Evolutionary conservation across 2,797 vertebrate species (phyloP).

Genomic region (Dryobates pubescens): DNA sequence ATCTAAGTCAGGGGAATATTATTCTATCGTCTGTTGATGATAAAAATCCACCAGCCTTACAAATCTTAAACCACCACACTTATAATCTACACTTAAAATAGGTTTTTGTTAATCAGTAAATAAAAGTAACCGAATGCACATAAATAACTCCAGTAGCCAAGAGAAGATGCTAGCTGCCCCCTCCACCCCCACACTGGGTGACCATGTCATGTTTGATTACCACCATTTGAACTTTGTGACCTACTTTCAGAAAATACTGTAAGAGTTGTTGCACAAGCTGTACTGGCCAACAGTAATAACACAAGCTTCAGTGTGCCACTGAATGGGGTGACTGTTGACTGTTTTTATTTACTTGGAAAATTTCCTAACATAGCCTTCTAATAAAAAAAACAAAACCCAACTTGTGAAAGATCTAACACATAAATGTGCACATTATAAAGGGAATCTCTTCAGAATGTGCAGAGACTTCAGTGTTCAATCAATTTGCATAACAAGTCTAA

Average conservation of each 20-base stretch:
- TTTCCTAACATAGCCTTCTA: constrained; percentile 50
- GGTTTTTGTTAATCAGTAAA: not conserved
- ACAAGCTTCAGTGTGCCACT: constrained; percentile 66
- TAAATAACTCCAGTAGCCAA: constrained; percentile 16
- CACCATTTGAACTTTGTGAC: constrained; percentile 63
- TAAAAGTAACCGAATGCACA: not conserved
- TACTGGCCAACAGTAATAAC: constrained; percentile 50
- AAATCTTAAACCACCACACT: not conserved
- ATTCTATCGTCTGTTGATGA: not conserved
- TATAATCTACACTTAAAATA: not conserved
- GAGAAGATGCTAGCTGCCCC: not conserved
- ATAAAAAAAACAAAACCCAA: constrained; percentile 22
- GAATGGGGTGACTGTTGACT: constrained; percentile 73
- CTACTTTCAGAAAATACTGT: constrained; percentile 74
- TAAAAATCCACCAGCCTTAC: not conserved
- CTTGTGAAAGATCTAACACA: constrained; percentile 35
- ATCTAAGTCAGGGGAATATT: not conserved
- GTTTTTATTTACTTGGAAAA: constrained; percentile 69
- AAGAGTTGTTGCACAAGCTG: constrained; percentile 63
- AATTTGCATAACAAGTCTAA: constrained; percentile 5
- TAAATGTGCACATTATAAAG: constrained; percentile 52
- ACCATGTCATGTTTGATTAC: constrained; percentile 41
- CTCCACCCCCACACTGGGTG: not conserved
- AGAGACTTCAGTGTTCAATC: not conserved
- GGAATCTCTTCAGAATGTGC: constrained; percentile 44